phyloP scores from a whole-genome alignment of 92 coral and sea anemone species.

The Muricea muricata region DNA sequence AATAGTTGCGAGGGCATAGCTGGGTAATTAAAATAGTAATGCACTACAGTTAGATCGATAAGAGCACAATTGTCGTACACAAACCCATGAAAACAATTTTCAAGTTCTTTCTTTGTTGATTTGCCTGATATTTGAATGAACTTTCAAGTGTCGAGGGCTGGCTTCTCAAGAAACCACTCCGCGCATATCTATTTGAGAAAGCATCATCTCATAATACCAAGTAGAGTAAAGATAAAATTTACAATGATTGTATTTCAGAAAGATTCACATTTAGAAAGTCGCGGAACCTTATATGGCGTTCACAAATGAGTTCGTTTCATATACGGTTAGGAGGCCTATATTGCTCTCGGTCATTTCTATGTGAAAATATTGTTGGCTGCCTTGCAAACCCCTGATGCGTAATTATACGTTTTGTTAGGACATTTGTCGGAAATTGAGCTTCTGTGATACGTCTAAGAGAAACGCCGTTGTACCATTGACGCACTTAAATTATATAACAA shows the following conservation, averaged over 20 bases:
- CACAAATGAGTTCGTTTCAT: neutral
- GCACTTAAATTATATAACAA: neutral
- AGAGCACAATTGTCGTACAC: slow-evolving; percentile 7
- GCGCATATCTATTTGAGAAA: neutral
- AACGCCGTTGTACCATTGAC: neutral
- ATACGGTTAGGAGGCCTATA: neutral
- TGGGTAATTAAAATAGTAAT: slow-evolving; percentile 15
- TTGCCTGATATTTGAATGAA: slow-evolving; percentile 30
- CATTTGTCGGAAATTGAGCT: neutral
- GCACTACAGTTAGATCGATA: slow-evolving; percentile 6
- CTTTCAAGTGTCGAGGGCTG: slow-evolving; percentile 25
- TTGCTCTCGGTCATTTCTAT: slow-evolving; percentile 19
- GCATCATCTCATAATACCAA: slow-evolving; percentile 1
- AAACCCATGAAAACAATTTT: slow-evolving; percentile 42
- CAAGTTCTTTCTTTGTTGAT: slow-evolving; percentile 44
- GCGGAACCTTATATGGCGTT: neutral
- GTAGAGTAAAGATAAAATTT: neutral
- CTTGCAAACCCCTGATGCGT: neutral
- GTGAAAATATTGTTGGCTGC: slow-evolving; percentile 21
- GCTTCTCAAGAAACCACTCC: slow-evolving; percentile 18
- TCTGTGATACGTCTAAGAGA: no score
- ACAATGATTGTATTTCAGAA: neutral
- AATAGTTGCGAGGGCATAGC: neutral
- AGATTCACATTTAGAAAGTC: neutral
- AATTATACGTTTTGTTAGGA: neutral